Evolutionary conservation across 2,888 invertebrate genomes (phyloP).

Genomic region (Gryllus longicercus): DNA sequence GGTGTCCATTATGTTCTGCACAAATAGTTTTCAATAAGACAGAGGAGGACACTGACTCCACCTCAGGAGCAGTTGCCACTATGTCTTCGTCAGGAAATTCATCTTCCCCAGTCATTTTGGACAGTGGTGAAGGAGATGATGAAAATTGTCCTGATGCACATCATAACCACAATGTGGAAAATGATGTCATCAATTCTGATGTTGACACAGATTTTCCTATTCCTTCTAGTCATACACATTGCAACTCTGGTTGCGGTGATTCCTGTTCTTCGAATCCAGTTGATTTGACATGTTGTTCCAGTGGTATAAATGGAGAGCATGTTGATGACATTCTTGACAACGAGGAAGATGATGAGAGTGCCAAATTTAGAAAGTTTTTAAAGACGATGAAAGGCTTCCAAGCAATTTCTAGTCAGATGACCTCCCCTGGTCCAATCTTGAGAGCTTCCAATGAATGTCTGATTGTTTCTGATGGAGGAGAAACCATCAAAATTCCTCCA

Average conservation of each 20-base stretch:
- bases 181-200: background rate
- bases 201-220: no score
- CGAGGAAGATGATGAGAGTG: no score
- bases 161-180: background rate
- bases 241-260: no score
- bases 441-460: background rate
- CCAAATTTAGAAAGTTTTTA: no score
- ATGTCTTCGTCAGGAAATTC: background rate
- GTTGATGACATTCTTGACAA: no score
- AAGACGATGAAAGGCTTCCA: no score
- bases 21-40: background rate
- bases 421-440: background rate
- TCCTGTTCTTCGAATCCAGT: no score
- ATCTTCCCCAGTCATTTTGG: background rate
- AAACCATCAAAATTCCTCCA: background rate
- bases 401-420: no score
- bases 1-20: constrained; percentile 51
- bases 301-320: no score
- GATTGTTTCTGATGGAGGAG: background rate
- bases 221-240: no score
- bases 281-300: no score
- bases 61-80: background rate
- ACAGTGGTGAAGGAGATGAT: background rate
- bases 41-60: background rate
- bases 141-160: background rate